Percentiles rank a stretch among this genome's conserved stretches.
Evolutionary conservation across 2,888 invertebrate genomes (phyloP).

Genomic region (Cremastobaeus sp.): DNA sequence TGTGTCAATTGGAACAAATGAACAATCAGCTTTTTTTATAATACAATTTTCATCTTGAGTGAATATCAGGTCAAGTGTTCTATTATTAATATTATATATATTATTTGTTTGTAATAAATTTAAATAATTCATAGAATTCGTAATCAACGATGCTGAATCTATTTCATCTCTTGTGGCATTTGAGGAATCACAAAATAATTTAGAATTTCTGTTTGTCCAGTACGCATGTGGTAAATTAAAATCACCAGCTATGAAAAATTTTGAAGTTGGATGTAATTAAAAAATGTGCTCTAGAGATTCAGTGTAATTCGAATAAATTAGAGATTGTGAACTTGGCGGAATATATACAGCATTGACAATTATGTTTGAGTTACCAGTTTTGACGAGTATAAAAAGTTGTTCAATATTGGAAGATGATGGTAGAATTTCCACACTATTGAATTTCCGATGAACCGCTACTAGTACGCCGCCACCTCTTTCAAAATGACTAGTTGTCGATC

Average conservation of each 20-base stretch:
- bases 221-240: no score
- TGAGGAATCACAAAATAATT: no score
- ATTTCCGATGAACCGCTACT: slow-evolving; percentile 1
- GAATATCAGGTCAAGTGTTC: slow-evolving; percentile 9
- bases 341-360: slow-evolving; percentile 5
- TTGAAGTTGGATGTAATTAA: no score
- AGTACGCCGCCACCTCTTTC: slow-evolving; percentile 1
- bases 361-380: not conserved
- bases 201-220: no score
- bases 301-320: no score
- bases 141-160: no score
- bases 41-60: not conserved
- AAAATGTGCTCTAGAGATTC: no score
- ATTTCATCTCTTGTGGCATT: no score
- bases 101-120: no score
- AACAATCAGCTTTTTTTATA: not conserved
- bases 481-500: not conserved
- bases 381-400: slow-evolving; percentile 10
- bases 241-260: no score
- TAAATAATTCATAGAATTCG: no score
- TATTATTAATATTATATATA: no score
- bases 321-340: not conserved
- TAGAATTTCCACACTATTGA: not conserved
- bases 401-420: not conserved
- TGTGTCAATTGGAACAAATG: not conserved